phyloP scores from a whole-genome alignment of 2,888 invertebrate genomes.

The Brachycybe producta region DNA sequence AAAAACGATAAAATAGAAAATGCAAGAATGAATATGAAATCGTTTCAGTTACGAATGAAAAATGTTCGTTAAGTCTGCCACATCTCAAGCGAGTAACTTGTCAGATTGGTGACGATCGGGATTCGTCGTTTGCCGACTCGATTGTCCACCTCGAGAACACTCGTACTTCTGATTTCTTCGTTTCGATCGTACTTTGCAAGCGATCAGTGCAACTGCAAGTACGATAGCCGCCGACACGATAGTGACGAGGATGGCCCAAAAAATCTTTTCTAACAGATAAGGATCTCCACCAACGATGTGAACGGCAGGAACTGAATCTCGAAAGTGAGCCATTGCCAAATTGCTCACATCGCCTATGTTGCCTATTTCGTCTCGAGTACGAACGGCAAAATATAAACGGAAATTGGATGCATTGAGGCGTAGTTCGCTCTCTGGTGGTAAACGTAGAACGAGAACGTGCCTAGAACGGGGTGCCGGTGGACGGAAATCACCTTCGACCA shows the following conservation, averaged over 20 bases:
- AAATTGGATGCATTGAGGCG: conserved; percentile 12
- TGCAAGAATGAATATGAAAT: no score
- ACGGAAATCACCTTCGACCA: conserved; percentile 11
- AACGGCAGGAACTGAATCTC: not conserved
- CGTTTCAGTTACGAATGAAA: no score
- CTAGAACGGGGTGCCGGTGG: conserved; percentile 1
- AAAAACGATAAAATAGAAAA: no score
- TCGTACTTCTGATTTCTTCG: conserved; percentile 14
- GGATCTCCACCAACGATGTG: not conserved
- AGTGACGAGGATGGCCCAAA: conserved; percentile 7
- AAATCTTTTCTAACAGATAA: not conserved
- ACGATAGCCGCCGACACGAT: conserved; percentile 5
- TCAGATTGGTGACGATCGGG: not conserved
- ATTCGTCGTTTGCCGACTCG: not conserved
- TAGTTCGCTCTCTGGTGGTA: conserved; percentile 1
- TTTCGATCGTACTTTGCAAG: conserved; percentile 10
- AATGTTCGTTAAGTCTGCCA: no score
- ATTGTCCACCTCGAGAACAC: conserved; percentile 5
- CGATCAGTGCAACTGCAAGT: conserved; percentile 9
- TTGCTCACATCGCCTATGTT: conserved; percentile 17
- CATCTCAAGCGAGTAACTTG: not conserved
- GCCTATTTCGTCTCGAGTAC: conserved; percentile 11
- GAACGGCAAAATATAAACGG: conserved; percentile 16
- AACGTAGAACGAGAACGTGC: not conserved
- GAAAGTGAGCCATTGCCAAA: conserved; percentile 14